A percentile compares a stretch with the other conserved stretches of the same genome.
phyloP scores from a whole-genome alignment of 2,797 vertebrate species.

The Natrix natrix region DNA sequence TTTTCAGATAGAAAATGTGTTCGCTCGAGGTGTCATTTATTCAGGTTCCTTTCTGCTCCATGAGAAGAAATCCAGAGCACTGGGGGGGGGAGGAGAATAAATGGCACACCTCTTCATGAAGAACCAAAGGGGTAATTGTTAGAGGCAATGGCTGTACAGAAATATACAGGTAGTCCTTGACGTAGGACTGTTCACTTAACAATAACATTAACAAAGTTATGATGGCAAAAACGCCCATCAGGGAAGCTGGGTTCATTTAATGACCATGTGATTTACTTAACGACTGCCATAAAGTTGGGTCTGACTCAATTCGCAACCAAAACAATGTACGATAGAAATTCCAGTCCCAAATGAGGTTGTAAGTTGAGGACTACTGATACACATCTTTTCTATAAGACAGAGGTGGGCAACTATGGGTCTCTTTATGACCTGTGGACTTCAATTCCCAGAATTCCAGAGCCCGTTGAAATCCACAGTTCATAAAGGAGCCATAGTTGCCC shows the following conservation, averaged over 20 bases:
- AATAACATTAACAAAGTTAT: not conserved
- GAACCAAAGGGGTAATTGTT: not conserved
- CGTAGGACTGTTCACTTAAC: not conserved
- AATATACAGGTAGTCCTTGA: not conserved
- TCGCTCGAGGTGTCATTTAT: not conserved
- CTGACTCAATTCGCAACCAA: not conserved
- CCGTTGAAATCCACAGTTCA: not conserved
- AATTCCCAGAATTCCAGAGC: not conserved
- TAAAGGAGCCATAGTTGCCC: not conserved
- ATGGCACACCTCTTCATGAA: not conserved
- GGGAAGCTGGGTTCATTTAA: not conserved
- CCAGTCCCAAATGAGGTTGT: not conserved
- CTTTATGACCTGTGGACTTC: not conserved
- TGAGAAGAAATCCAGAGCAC: not conserved
- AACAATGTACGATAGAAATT: not conserved
- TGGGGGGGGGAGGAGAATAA: not conserved
- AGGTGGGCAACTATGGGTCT: not conserved
- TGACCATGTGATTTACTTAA: not conserved
- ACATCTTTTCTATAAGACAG: not conserved
- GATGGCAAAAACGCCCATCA: not conserved
- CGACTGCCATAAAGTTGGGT: not conserved
- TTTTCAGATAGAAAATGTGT: not conserved
- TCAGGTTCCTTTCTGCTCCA: not conserved
- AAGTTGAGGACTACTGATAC: not conserved
- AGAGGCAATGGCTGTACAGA: not conserved